A percentile compares a stretch with the other conserved stretches of the same genome.
Evolutionary conservation across 2,888 invertebrate species (phyloP).

Genomic region (Diachrysia chrysitis): DNA sequence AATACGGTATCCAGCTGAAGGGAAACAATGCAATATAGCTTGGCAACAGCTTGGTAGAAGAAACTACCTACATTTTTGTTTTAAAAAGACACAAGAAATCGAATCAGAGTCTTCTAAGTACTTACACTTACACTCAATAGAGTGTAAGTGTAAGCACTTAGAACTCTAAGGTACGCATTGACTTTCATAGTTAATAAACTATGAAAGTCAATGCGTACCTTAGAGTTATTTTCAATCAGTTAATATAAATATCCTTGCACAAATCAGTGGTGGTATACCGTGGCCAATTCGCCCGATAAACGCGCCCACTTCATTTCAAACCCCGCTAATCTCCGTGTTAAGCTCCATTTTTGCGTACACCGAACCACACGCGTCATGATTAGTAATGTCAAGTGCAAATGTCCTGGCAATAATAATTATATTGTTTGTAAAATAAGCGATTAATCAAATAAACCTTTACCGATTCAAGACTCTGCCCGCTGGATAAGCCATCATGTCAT

Average conservation of each 20-base stretch:
- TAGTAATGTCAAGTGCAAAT: constrained; percentile 17
- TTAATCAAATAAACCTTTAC: too few relatives aligned
- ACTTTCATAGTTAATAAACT: not conserved
- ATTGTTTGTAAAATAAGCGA: too few relatives aligned
- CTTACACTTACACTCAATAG: not conserved
- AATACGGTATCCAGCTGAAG: too few relatives aligned
- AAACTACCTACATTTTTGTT: too few relatives aligned
- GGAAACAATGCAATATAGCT: too few relatives aligned
- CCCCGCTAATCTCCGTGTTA: constrained; percentile 30
- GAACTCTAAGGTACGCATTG: not conserved
- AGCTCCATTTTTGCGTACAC: constrained; percentile 43
- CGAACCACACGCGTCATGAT: constrained; percentile 33
- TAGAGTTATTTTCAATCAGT: not conserved
- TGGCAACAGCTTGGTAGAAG: too few relatives aligned
- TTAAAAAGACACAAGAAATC: too few relatives aligned
- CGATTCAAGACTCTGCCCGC: too few relatives aligned
- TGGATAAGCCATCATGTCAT: too few relatives aligned
- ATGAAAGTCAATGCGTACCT: not conserved
- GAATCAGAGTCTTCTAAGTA: too few relatives aligned
- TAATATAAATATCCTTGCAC: not conserved
- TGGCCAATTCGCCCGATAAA: constrained; percentile 31
- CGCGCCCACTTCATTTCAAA: constrained; percentile 25
- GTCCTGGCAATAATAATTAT: constrained; percentile 8
- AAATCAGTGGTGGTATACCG: constrained; percentile 18
- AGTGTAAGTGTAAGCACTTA: too few relatives aligned